Evolutionary conservation across 2,113 vertebrate species (phyloP).

Genomic region (Esox niger): DNA sequence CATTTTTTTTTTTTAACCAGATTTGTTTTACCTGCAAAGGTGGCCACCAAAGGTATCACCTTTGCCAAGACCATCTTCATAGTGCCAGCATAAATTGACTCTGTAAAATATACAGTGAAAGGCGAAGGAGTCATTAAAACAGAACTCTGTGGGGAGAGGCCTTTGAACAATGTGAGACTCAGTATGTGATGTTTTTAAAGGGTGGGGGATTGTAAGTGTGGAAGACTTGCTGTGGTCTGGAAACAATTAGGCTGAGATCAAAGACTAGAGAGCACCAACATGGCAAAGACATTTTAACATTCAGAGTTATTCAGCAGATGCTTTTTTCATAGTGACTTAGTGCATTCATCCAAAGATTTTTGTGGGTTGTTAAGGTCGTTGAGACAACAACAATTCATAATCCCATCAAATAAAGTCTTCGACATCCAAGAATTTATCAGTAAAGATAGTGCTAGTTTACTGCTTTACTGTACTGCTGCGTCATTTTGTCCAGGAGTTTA

Average conservation of each 20-base stretch:
- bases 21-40: background rate
- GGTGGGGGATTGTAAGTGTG: background rate
- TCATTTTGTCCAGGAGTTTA: too few species aligned
- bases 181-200: conserved; percentile 3
- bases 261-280: background rate
- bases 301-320: too few species aligned
- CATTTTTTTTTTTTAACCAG: too few species aligned
- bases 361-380: too few species aligned
- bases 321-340: too few species aligned
- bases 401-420: too few species aligned
- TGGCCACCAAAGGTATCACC: background rate
- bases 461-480: too few species aligned
- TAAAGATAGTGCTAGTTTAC: background rate
- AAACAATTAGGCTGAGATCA: conserved; percentile 7
- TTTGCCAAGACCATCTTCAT: background rate
- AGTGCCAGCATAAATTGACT: background rate
- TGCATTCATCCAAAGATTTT: too few species aligned
- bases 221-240: background rate
- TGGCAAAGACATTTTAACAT: background rate
- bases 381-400: too few species aligned
- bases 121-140: background rate
- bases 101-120: background rate
- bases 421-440: too few species aligned
- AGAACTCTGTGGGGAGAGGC: background rate
- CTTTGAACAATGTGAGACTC: background rate